Conservation (phyloP, 2,797 vertebrate species). For the Bovichtus variegatus region DNA sequence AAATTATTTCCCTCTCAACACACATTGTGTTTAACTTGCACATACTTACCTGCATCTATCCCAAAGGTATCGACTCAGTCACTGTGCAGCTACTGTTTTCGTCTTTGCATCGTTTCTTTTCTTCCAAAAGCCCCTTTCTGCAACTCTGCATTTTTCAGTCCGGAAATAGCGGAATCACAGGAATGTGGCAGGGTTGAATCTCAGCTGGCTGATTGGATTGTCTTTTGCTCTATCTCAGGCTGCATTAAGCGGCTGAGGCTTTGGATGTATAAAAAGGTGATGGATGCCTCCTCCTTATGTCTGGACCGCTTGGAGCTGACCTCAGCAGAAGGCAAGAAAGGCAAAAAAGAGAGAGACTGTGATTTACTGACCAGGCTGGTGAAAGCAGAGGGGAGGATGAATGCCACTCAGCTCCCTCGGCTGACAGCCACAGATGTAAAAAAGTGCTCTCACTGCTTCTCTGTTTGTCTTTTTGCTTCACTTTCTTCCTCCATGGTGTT, state of each 20-base stretch:
- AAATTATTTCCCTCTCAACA: constrained; percentile 60
- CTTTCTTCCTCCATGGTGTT: constrained; percentile 14
- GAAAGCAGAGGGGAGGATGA: constrained; percentile 45
- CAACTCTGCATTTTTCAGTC: constrained; percentile 60
- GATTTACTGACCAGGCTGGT: constrained; percentile 67
- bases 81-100: constrained; percentile 7
- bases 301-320: constrained; percentile 89
- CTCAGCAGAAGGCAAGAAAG: constrained; percentile 86
- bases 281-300: constrained; percentile 87
- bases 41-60: constrained; percentile 45
- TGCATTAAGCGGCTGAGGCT: constrained; percentile 68
- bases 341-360: constrained; percentile 67
- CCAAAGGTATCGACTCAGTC: constrained; percentile 28
- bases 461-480: not conserved
- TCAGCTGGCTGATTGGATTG: constrained; percentile 75
- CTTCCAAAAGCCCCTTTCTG: constrained; percentile 35
- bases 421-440: constrained; percentile 58
- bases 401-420: constrained; percentile 58
- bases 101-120: constrained; percentile 15
- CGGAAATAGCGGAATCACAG: constrained; percentile 52
- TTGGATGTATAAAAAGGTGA: constrained; percentile 87
- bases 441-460: constrained; percentile 21
- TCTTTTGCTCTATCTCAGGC: constrained; percentile 69
- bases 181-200: constrained; percentile 72
- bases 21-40: constrained; percentile 41